Base-by-base conservation (phyloP, 2,113 vertebrate genomes). In the Actinemys pallida region DNA sequence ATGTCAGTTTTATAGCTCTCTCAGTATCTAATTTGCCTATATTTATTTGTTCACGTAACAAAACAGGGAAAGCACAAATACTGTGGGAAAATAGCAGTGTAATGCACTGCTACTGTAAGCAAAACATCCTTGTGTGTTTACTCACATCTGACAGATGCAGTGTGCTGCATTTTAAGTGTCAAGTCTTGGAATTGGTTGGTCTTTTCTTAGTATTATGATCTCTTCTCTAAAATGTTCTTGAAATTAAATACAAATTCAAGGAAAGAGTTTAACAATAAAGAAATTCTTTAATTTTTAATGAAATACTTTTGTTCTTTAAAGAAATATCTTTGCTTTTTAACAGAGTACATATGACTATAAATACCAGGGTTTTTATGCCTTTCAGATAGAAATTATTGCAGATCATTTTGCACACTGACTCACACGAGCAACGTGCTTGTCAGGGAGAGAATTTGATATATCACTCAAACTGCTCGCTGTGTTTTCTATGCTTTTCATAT, bases 401-500 rank as follows among this genome's bases (percentile, higher is more conserved):
- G 95, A 95, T 89, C 81, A 5, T 17, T 88, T 69, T 53, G 86
- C 92, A 3, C 59, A 39, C 79, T 84, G 27, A 91, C 84, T 96
- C 97, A 96, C 91, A 92, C 88, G 93, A 89, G 82, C 49, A 97
- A 94, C 95, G 83, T 91, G 92, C 89, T 96, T 97, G 90, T 96
- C 97, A 93, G 84, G 47, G 90, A 89, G 95, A 91, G 91, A 95
- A 94, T 86, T 90, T 94, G 97, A 93, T 95, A 93, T 96, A 98
- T 95, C 87, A 1, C 90, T 97, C 85, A 82, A 14, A 97, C 91
- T 50, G 78, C 93, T 96, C 96, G 20, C 94, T 98, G 96, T 97
- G 98, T 96, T 98, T 98, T 98, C 90, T 95, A 93, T 94, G 95
- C 91, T 49, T 97, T 98, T 96, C 97, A 94, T 92, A 86, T 86